A percentile compares a stretch with the other conserved stretches of the same genome.
phyloP scores from a whole-genome alignment of 2,888 invertebrate species.

The Sericinus montela region DNA sequence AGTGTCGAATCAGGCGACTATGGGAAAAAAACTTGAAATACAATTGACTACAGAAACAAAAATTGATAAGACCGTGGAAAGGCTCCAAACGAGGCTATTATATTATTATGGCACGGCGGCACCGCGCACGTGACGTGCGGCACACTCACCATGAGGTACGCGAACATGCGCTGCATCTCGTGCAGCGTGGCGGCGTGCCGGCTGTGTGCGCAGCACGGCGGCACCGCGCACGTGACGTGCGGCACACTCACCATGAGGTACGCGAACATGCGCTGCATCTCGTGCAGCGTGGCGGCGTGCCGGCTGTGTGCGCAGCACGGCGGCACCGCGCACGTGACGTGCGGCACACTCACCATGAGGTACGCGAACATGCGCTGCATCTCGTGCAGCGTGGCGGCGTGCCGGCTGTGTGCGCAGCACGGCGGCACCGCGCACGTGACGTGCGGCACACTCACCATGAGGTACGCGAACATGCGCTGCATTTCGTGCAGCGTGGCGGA shows the following conservation, averaged over 20 bases:
- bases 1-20: too few species aligned
- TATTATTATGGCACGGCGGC: too few species aligned
- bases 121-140: too few species aligned
- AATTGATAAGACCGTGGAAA: too few species aligned
- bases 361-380: conserved; percentile 97
- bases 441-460: conserved; percentile 83
- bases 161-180: conserved; percentile 97
- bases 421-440: conserved; percentile 93
- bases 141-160: conserved; percentile 85
- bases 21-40: too few species aligned
- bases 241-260: conserved; percentile 84
- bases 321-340: conserved; percentile 95
- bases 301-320: conserved; percentile 87
- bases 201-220: conserved; percentile 83
- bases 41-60: too few species aligned
- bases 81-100: too few species aligned
- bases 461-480: conserved; percentile 97
- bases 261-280: conserved; percentile 97
- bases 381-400: conserved; percentile 90
- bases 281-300: conserved; percentile 89
- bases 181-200: conserved; percentile 90
- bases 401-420: conserved; percentile 87
- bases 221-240: too few species aligned
- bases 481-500: conserved; percentile 90
- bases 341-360: conserved; percentile 79